Evolutionary conservation across 2,113 vertebrate species (phyloP), one percentile per base, ranked within the genome.

Genomic region (Zingel zingel): DNA sequence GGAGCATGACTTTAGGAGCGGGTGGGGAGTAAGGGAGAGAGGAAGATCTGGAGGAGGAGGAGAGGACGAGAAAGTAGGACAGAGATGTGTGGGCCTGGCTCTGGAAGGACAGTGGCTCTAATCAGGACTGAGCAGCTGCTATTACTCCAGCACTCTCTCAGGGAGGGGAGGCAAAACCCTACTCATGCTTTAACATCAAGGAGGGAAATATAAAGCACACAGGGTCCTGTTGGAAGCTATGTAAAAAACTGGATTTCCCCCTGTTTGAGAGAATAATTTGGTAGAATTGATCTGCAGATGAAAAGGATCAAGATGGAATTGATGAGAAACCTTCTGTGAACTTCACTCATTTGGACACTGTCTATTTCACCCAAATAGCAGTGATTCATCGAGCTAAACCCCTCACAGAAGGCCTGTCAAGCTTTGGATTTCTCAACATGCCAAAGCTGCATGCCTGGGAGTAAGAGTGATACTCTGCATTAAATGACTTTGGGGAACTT

Each of bases 81-180:
- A 93, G 84, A 92, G 88, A 88, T 90, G 85, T 86, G 91, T 91
- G 85, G 89, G 88, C 84, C 86, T 64, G 77, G 88, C 82, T 85
- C 79, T 85, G 85, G 80, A 82, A 89, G 86, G 85, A 92, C 88
- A 63, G 57, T 81, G 85, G 79, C 86, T 86, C 91, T 92, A 92
- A 92, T 92, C 91, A 93, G 89, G 89, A 83, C 87, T 83, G 76
- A 93, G 83, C 91, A 88, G 92, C 90, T 93, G 92, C 89, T 91
- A 91, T 94, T 92, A 94, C 91, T 82, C 89, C 87, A 70, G 77
- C 27, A 33, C 77, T 86, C 91, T 86, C 90, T 75, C 69, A 68
- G 90, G 86, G 87, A 92, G 77, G 61, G 86, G 64, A 81, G 78
- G 86, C 71, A 79, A 91, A 92, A 88, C 81, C 77, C 70, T 82